Conservation (phyloP, 2,113 vertebrate genomes). For the Leptosomus discolor region DNA sequence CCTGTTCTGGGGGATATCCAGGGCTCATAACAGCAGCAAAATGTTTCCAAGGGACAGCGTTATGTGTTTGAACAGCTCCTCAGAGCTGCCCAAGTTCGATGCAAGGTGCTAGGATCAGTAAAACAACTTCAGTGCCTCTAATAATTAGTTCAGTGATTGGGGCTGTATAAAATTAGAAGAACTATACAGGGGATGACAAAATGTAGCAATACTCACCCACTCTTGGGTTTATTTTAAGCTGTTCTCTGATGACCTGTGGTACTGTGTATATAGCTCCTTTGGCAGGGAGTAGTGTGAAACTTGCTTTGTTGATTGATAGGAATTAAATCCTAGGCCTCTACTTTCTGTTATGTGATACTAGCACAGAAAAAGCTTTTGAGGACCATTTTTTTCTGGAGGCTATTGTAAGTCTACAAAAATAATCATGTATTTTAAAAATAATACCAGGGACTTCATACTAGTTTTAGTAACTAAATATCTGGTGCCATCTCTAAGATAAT, state of each 20-base stretch:
- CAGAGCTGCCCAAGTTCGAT: background rate
- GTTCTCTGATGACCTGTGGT: background rate
- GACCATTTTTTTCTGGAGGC: background rate
- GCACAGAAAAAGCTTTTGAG: conserved; percentile 13
- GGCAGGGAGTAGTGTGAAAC: background rate
- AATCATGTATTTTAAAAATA: conserved; percentile 23
- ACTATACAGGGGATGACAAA: background rate
- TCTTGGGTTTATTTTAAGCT: conserved; percentile 38
- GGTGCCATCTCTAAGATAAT: background rate
- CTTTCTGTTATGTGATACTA: conserved; percentile 23
- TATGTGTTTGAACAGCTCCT: background rate
- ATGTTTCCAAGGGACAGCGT: background rate
- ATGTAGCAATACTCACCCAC: background rate
- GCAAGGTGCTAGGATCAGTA: background rate
- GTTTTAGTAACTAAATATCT: conserved; percentile 41
- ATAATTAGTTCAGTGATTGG: background rate
- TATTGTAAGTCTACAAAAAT: conserved; percentile 25
- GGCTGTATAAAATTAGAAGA: background rate
- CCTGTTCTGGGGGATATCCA: background rate
- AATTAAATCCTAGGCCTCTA: conserved; percentile 32
- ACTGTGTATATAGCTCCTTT: background rate
- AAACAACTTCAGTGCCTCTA: background rate
- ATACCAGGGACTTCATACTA: background rate
- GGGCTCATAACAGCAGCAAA: background rate
- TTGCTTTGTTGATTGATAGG: conserved; percentile 51